Base-by-base conservation (phyloP, 2,113 vertebrate species). In the Nesoenas mayeri region DNA sequence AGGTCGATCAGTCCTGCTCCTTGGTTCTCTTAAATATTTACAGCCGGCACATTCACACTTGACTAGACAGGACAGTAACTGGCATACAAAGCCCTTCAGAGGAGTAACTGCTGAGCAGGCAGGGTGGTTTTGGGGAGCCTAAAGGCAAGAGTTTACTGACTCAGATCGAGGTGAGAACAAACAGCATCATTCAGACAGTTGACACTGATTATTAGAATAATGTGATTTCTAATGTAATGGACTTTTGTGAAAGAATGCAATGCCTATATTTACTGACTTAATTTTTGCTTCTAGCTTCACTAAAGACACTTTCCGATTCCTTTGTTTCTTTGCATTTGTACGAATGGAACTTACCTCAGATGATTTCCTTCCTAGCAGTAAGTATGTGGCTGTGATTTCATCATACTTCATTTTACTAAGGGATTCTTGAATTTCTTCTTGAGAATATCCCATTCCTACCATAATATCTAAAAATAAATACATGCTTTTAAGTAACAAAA, bases 351-450 rank as follows among this genome's bases (percentile, higher is more conserved):
- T 97, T 96, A 99, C 99, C 99, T 99, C 99, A 21, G 98, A 99
- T 3, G 99, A 99, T 97, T 99, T 99, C 93, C 99, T 98, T 91
- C 99, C 99, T 97, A 99, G 92, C 92, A 99, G 97, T 97, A 99
- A 98, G 97, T 99, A 99, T 0, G 99, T 99, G 88, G 99, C 99
- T 53, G 99, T 99, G 96, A 99, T 99, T 97, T 99, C 99, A 93
- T 99, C 99, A 18, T 99, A 99, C 98, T 99, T 99, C 99, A 99
- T 99, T 98, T 99, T 99, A 96, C 98, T 99, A 97, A 99, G 98
- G 75, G 99, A 99, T 89, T 99, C 99, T 91, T 99, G 99, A 97
- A 99, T 99, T 97, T 99, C 98, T 85, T 99, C 99, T 98, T 98
- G 98, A 94, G 99, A 99, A 97, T 99, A 99, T 96, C 99, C 99